phyloP scores from a whole-genome alignment of 2,113 vertebrate species.

The Chionodraco myersi region DNA sequence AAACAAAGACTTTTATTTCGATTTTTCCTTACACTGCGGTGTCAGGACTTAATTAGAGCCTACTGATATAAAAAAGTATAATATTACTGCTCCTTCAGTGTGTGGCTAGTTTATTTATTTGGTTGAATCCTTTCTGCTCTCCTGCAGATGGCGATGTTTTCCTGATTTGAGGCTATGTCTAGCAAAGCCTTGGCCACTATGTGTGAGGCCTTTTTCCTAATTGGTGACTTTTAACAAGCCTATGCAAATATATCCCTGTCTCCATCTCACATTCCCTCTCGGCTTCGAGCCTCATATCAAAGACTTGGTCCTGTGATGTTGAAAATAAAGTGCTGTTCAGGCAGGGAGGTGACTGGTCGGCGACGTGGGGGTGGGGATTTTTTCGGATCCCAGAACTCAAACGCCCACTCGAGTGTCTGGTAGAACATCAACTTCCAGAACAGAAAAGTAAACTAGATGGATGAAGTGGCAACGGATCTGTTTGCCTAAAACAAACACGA shows the following conservation, averaged over 20 bases:
- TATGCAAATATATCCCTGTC: slow-evolving; percentile 60
- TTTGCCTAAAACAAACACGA: slow-evolving; percentile 81
- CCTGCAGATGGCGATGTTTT: slow-evolving; percentile 85
- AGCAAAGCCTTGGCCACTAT: background rate
- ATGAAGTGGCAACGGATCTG: slow-evolving; percentile 78
- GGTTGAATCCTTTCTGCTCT: background rate
- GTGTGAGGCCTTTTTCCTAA: slow-evolving; percentile 72
- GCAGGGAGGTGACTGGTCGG: slow-evolving; percentile 14
- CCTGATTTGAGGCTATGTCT: slow-evolving; percentile 46
- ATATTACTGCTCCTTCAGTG: background rate
- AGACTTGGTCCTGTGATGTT: slow-evolving; percentile 39
- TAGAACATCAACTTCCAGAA: slow-evolving; percentile 48
- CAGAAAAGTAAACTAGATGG: slow-evolving; percentile 72
- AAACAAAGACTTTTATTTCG: background rate
- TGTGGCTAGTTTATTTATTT: background rate
- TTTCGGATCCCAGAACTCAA: slow-evolving; percentile 16
- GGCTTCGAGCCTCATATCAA: slow-evolving; percentile 53
- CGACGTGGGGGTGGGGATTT: slow-evolving; percentile 10
- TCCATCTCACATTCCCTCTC: slow-evolving; percentile 39
- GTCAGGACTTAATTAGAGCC: background rate
- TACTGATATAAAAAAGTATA: background rate
- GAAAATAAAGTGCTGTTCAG: slow-evolving; percentile 35
- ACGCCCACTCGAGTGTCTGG: slow-evolving; percentile 20
- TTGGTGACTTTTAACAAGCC: slow-evolving; percentile 72
- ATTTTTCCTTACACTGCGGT: background rate